Evolutionary conservation across 2,797 vertebrate species (phyloP).

Genomic region (Sebastolobus alascanus): DNA sequence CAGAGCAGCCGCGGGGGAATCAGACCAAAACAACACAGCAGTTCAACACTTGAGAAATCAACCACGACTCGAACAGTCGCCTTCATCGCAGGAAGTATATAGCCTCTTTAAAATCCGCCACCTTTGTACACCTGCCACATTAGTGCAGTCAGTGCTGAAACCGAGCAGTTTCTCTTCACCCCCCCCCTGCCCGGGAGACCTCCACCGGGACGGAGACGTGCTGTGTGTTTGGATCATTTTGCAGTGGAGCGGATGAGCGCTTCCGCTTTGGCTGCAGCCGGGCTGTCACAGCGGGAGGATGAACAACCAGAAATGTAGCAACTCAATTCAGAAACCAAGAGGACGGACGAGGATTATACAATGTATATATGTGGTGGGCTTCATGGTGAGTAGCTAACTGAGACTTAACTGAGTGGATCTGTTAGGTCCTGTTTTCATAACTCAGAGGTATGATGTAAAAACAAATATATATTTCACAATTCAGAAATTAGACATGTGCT

Average conservation of each 20-base stretch:
- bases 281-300: slow-evolving; percentile 77
- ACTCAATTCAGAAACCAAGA: slow-evolving; percentile 62
- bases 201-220: neutral
- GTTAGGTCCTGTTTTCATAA: slow-evolving; percentile 21
- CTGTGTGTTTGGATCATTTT: slow-evolving; percentile 1
- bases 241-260: slow-evolving; percentile 35
- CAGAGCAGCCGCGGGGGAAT: neutral
- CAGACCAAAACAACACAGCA: accelerated
- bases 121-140: accelerated
- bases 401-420: neutral
- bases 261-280: slow-evolving; percentile 70
- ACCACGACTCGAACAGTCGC: accelerated
- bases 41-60: neutral
- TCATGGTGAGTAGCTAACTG: slow-evolving; percentile 84
- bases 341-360: slow-evolving; percentile 76
- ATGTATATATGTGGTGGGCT: slow-evolving; percentile 87
- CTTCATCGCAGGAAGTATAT: accelerated
- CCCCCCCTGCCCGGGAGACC: neutral
- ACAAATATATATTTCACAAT: neutral
- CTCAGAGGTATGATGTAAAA: neutral
- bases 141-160: neutral
- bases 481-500: too few relatives aligned
- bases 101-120: accelerated
- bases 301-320: slow-evolving; percentile 78
- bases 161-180: accelerated